A percentile compares a stretch with the other conserved stretches of the same genome.
Conservation (phyloP, 2,113 vertebrate species). For the Colaptes auratus region DNA sequence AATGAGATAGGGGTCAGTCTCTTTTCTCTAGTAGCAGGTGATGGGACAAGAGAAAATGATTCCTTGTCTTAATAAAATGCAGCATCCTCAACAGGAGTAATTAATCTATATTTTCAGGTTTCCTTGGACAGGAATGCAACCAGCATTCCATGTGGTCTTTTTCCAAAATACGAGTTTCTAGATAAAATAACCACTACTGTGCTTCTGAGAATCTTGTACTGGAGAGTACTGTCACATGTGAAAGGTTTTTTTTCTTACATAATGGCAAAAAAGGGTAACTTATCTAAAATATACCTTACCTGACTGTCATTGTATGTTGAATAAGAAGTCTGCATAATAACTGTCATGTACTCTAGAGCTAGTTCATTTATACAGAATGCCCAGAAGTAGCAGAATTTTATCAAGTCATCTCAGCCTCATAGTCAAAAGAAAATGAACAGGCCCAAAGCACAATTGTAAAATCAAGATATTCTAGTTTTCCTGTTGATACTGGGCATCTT, state of each 20-base stretch:
- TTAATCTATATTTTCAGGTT: neutral
- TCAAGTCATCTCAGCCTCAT: neutral
- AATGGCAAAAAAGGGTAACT: neutral
- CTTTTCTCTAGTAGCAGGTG: no score
- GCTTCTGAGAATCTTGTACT: neutral
- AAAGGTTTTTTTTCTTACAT: neutral
- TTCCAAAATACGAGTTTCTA: neutral
- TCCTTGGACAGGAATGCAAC: neutral
- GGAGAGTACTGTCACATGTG: neutral
- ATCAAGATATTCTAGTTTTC: neutral
- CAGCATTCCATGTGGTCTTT: neutral
- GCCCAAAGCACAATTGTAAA: neutral
- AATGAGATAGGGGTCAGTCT: no score
- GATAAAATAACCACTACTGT: neutral
- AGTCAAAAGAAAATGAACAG: neutral
- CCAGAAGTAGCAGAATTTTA: neutral
- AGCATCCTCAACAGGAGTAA: neutral
- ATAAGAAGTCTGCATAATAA: neutral
- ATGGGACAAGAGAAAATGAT: no score
- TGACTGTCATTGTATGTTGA: neutral
- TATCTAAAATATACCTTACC: neutral
- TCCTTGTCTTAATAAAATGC: neutral
- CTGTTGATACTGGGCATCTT: neutral
- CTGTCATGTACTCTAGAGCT: neutral
- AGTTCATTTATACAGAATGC: neutral